Percentiles rank a stretch among this genome's conserved stretches.
Evolutionary conservation across 2,797 vertebrate genomes (phyloP).

Genomic region (Ptychobarbus kaznakovi): DNA sequence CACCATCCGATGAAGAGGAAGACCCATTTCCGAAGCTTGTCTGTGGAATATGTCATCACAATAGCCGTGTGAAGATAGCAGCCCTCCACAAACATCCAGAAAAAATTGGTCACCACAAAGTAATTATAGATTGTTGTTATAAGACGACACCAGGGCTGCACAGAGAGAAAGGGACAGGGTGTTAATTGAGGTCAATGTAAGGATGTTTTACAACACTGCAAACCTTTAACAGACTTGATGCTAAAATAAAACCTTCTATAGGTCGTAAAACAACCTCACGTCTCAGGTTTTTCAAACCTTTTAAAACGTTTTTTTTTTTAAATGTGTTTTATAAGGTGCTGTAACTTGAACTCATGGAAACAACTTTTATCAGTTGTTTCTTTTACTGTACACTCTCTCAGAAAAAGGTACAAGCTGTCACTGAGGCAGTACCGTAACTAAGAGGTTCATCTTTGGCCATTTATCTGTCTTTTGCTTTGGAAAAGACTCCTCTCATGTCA

Average conservation of each 20-base stretch:
- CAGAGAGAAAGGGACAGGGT: constrained; percentile 15
- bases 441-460: background rate
- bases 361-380: background rate
- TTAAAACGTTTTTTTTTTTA: background rate
- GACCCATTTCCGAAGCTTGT: constrained; percentile 94
- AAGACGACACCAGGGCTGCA: constrained; percentile 94
- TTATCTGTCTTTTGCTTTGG: background rate
- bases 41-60: constrained; percentile 97
- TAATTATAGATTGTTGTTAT: constrained; percentile 97
- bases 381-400: background rate
- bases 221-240: background rate
- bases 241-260: background rate
- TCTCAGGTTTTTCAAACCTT: background rate
- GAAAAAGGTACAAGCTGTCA: background rate
- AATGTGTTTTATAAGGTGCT: background rate
- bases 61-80: constrained; percentile 98
- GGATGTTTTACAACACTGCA: background rate
- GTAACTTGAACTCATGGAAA: background rate
- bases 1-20: constrained; percentile 99
- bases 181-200: constrained; percentile 15
- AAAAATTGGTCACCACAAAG: constrained; percentile 99
- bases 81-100: constrained; percentile 99
- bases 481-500: background rate
- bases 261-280: background rate
- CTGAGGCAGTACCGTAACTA: background rate